Base-by-base conservation (phyloP, 2,888 invertebrate species). In the Dasypolia templi region DNA sequence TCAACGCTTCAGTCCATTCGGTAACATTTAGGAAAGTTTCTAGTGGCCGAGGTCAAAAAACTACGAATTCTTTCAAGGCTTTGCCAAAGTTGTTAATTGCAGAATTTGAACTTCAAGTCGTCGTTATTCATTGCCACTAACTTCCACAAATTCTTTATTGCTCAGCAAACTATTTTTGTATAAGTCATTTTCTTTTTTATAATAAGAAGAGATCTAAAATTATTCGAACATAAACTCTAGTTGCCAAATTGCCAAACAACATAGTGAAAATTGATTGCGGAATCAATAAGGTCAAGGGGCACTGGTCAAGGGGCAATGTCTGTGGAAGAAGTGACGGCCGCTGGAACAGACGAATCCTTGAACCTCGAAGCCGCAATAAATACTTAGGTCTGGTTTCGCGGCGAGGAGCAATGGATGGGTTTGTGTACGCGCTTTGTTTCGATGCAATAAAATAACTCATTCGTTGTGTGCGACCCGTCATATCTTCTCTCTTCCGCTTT, bases 1-100 rank as follows among this genome's bases (percentile, higher is more conserved):
- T 46, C 35, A 65, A 4, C 49, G n/a, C 49, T 64, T 55, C 22
- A 61, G 26, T 35, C n/a, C 6, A 55, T 80, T 35, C n/a, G 3
- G 22, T 35, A 67, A 58, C 12, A 51, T 26, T 44, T 74, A 32
- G 0, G 61, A n/a, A 56, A 46, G 29, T 69, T 29, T 19, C 17
- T 2, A 26, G 19, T 17, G n/a, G 22, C 17, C 9, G 4, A 58
- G 29, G 14, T 46, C 19, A 29, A 55, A 35, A 32, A 0, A 29
- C 22, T 49, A 56, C 35, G 17, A 39, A 39, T 72, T 42, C 2
- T 22, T 73, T 46, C 19, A 29, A 55, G 14, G 46, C 9, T 39
- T 29, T 29, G 22, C 7, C n/a, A 17, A 22, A n/a, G 32, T 67
- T 44, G 19, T 29, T n/a, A 12, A 19, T 55, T 32, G 12, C 19